Conservation (phyloP, 1,140 invertebrate genomes). For the Drosophila sp. region DNA sequence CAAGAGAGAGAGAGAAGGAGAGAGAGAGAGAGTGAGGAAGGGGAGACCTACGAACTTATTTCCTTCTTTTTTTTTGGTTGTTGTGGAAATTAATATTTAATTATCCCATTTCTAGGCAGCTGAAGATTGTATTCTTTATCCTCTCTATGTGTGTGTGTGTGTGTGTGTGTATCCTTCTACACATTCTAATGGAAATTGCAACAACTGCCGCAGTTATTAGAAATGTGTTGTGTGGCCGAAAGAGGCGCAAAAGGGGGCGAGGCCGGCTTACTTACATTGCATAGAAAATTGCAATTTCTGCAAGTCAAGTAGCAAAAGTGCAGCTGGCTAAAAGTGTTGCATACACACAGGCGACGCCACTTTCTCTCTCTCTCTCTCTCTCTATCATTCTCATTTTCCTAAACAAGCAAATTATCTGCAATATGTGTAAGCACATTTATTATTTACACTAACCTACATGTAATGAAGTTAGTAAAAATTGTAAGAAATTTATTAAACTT, state of each 20-base stretch:
- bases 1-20: neutral
- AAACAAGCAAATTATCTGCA: slow-evolving; percentile 4
- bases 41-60: neutral
- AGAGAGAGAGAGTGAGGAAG: neutral
- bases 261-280: neutral
- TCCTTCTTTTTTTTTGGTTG: neutral
- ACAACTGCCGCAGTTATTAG: slow-evolving; percentile 55
- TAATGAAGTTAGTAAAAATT: neutral
- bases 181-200: slow-evolving; percentile 57
- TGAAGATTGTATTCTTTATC: slow-evolving; percentile 1
- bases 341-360: slow-evolving; percentile 10
- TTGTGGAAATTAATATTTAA: slow-evolving; percentile 13
- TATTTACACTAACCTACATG: neutral
- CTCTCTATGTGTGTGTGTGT: neutral
- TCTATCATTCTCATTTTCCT: neutral
- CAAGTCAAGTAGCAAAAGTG: slow-evolving; percentile 37
- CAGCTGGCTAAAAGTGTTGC: slow-evolving; percentile 36
- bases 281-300: slow-evolving; percentile 64
- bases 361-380: neutral
- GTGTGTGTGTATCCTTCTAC: neutral
- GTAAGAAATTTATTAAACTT: too few species aligned
- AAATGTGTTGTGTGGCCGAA: slow-evolving; percentile 8
- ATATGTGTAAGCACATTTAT: slow-evolving; percentile 8
- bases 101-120: slow-evolving; percentile 4
- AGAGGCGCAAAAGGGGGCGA: neutral